These are phyloP conservation scores for Crotalus tigris DNA, from an alignment of 2,113 vertebrate genomes.

Conservation along the genomic window DNA sequence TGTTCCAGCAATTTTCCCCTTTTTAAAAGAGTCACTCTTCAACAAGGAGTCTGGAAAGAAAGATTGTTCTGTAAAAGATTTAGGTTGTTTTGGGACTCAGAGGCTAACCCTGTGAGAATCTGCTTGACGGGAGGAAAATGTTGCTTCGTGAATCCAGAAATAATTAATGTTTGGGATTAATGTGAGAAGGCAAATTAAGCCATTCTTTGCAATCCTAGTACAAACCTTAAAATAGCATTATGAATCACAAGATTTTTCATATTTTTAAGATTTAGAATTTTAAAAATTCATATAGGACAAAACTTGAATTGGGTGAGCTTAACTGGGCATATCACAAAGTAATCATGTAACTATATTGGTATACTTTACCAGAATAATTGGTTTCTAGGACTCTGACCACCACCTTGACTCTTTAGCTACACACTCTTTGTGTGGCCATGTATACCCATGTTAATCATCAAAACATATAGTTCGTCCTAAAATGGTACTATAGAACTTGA, in stretches of 20 bases:
- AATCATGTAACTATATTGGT: not conserved
- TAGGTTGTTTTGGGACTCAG: not conserved
- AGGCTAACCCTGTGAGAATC: not conserved
- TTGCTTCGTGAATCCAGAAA: not conserved
- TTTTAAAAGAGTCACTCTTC: not conserved
- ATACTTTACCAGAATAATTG: not conserved
- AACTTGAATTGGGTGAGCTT: not conserved
- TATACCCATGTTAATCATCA: not conserved
- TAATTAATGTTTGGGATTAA: not conserved
- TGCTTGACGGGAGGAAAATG: not conserved
- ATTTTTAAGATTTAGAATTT: not conserved
- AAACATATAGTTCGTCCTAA: not conserved
- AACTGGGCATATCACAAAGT: not conserved
- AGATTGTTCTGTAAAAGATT: not conserved
- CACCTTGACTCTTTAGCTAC: not conserved
- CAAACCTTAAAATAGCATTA: not conserved
- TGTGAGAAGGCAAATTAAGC: not conserved
- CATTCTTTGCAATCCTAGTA: not conserved
- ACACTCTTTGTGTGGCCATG: not conserved
- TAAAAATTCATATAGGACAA: not conserved
- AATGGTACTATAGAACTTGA: not conserved
- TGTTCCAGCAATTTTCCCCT: not conserved
- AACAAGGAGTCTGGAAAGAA: not conserved
- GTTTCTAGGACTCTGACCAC: not conserved
- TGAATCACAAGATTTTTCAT: not conserved